These are phyloP conservation scores for Mormyrus lacerda DNA, from an alignment of 2,113 vertebrate genomes.

Conservation along the genomic window DNA sequence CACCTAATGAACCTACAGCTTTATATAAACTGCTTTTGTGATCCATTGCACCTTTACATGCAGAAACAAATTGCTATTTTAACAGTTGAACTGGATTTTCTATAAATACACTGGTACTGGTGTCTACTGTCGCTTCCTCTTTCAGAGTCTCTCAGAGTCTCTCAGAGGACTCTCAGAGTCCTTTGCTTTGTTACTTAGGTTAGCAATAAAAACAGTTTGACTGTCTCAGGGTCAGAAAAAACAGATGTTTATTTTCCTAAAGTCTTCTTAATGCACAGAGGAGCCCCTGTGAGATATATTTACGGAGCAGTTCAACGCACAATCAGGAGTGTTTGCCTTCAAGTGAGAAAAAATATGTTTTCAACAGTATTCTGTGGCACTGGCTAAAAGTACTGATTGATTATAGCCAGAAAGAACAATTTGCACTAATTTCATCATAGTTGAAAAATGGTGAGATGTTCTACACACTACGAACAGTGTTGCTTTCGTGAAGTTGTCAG, in stretches of 20 bases:
- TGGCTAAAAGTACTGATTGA: constrained; percentile 66
- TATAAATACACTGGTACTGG: background rate
- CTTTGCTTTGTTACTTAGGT: constrained; percentile 29
- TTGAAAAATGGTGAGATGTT: constrained; percentile 59
- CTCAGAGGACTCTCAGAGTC: too few species aligned
- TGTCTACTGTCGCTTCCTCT: background rate
- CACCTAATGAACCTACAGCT: background rate
- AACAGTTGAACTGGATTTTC: background rate
- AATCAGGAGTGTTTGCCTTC: constrained; percentile 59
- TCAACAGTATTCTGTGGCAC: constrained; percentile 51
- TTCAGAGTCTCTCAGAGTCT: too few species aligned
- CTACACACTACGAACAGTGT: constrained; percentile 45
- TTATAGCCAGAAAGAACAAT: constrained; percentile 62
- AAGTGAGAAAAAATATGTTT: constrained; percentile 56
- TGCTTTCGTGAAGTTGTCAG: constrained; percentile 59
- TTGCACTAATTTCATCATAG: constrained; percentile 64
- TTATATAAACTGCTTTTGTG: background rate
- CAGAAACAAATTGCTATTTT: background rate
- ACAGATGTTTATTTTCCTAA: constrained; percentile 44
- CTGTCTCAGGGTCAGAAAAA: constrained; percentile 33
- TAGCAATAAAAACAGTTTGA: constrained; percentile 30
- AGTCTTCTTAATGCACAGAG: constrained; percentile 49
- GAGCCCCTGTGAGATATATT: constrained; percentile 56
- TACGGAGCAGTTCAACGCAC: constrained; percentile 57
- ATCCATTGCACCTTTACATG: background rate